Percentiles rank a stretch among this genome's conserved stretches.
These are phyloP conservation scores for Bubo bubo DNA, from an alignment of 2,113 vertebrate genomes.

Conservation along the genomic window DNA sequence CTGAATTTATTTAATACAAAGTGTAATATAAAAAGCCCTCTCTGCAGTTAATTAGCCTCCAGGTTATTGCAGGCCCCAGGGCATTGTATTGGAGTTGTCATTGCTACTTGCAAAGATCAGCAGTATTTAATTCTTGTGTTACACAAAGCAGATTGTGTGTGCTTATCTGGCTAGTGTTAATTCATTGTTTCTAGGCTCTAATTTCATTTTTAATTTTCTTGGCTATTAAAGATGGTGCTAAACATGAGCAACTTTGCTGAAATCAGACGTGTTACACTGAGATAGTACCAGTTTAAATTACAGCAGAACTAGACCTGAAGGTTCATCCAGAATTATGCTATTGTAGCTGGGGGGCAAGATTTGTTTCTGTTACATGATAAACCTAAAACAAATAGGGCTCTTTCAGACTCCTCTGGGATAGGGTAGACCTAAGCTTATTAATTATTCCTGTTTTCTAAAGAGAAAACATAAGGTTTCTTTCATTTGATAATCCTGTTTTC, in stretches of 20 bases:
- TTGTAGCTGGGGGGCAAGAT: not conserved
- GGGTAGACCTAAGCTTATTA: not conserved
- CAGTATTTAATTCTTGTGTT: slow-evolving; percentile 39
- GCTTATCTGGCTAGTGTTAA: not conserved
- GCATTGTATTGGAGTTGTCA: not conserved
- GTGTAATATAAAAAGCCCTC: slow-evolving; percentile 6
- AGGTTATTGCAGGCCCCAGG: slow-evolving; percentile 13
- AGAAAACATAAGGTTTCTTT: not conserved
- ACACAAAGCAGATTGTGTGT: not conserved
- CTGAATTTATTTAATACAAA: slow-evolving; percentile 52
- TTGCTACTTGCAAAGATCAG: slow-evolving; percentile 42
- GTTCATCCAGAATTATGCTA: not conserved
- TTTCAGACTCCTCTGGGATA: not conserved
- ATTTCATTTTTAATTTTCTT: not conserved
- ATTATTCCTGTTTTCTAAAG: not conserved
- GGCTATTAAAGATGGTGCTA: not conserved
- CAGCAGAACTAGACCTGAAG: not conserved
- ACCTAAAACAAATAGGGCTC: not conserved
- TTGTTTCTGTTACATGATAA: not conserved
- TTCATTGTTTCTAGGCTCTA: not conserved
- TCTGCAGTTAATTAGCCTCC: slow-evolving; percentile 49
- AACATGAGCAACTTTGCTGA: not conserved
- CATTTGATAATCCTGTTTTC: slow-evolving; percentile 30
- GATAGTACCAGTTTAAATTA: not conserved
- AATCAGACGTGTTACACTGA: not conserved